These are phyloP conservation scores for Caenorhabditis angaria DNA, from an alignment of 2,888 invertebrate genomes.

Conservation along the genomic window DNA sequence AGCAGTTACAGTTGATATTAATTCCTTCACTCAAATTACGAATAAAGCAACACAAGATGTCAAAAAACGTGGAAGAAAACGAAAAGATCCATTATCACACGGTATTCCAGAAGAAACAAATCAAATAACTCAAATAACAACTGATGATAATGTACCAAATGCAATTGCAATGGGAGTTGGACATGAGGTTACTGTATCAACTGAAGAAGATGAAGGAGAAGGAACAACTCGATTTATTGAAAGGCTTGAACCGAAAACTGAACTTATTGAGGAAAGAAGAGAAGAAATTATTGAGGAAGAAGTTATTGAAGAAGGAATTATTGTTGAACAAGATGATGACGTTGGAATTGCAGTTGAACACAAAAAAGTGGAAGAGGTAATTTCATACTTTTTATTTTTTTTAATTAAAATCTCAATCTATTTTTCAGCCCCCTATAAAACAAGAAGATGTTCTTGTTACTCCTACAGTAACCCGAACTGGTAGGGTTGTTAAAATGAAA, in stretches of 20 bases:
- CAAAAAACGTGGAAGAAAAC: conserved; percentile 1
- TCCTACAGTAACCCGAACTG: conserved; percentile 32
- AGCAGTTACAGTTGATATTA: not conserved
- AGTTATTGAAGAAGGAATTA: not conserved
- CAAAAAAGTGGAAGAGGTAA: not conserved
- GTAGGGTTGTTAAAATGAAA: conserved; percentile 34
- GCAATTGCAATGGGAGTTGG: conserved; percentile 11
- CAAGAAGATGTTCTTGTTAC: not conserved
- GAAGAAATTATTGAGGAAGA: not conserved
- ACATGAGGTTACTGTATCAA: conserved; percentile 5
- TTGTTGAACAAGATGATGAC: not conserved
- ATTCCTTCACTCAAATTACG: not conserved
- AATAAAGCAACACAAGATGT: not conserved
- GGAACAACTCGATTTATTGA: not conserved
- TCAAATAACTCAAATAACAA: not conserved
- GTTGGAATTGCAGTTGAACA: not conserved
- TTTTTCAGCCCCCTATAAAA: not conserved
- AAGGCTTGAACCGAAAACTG: not conserved
- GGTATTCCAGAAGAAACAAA: not conserved
- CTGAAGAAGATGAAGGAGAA: not conserved
- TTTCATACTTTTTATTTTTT: not conserved
- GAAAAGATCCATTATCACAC: not conserved
- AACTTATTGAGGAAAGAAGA: not conserved
- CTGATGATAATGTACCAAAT: conserved; percentile 11
- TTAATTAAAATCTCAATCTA: not conserved